phyloP scores from a whole-genome alignment of 2,888 invertebrate species.

The Brachylomia viminalis region DNA sequence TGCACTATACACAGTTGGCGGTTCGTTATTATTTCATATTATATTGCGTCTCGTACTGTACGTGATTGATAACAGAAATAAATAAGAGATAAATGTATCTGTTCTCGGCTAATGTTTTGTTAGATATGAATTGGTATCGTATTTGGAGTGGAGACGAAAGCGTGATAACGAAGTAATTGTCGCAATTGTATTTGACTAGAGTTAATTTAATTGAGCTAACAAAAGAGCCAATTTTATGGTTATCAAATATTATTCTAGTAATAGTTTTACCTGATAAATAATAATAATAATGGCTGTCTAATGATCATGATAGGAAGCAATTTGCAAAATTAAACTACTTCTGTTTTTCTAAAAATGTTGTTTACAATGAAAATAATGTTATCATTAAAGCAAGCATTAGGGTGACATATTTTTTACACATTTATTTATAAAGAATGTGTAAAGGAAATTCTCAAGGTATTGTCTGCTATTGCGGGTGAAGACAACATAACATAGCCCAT shows the following conservation, averaged over 20 bases:
- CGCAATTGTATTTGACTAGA: neutral
- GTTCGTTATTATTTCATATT: conserved; percentile 30
- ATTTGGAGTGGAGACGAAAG: conserved; percentile 22
- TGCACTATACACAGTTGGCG: conserved; percentile 37
- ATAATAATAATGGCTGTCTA: neutral
- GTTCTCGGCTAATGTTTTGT: conserved; percentile 19
- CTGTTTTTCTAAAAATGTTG: neutral
- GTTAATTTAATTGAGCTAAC: neutral
- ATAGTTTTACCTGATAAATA: neutral
- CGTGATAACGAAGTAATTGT: conserved; percentile 36
- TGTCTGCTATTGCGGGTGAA: neutral
- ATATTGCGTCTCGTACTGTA: conserved; percentile 31
- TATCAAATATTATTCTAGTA: no score
- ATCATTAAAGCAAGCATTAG: neutral
- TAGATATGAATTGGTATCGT: conserved; percentile 34
- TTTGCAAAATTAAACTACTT: neutral
- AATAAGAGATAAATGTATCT: conserved; percentile 53
- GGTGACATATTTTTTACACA: neutral
- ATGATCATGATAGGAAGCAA: neutral
- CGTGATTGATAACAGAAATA: conserved; percentile 53
- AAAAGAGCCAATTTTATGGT: neutral
- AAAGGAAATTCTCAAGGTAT: conserved; percentile 17
- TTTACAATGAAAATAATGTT: neutral
- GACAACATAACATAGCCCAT: conserved; percentile 20
- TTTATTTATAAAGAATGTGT: conserved; percentile 17